Base-by-base conservation (phyloP, 2,797 vertebrate genomes). In the Lepilemur ruficaudatus region DNA sequence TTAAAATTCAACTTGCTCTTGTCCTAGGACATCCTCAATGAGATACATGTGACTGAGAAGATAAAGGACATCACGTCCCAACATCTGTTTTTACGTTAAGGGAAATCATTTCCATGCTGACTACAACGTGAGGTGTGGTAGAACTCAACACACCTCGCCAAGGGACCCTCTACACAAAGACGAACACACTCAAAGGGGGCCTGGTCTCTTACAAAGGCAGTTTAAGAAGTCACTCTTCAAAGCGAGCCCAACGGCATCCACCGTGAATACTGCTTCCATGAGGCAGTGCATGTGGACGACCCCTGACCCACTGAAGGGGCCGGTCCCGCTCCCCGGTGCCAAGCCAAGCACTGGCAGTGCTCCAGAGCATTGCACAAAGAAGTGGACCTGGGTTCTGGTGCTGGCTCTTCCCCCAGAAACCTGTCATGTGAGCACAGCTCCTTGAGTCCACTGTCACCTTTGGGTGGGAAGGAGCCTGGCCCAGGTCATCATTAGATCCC, bases 111-210 rank as follows among this genome's bases (percentile, higher is more conserved):
- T 67, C 41, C 78, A n/a, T 5, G 15, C 5, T 8, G 76, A 69
- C 52, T 43, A 67, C 72, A 41, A 38, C 7, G 14, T 6, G 55
- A 59, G 30, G 67, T 8, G 18, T 22, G 67, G 25, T 38, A 30
- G 13, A 12, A 52, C 0, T 82, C 9, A 0, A 38, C 22, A 4
- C 3, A 7, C 38, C 50, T 46, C 2, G 35, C 17, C 38, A 12
- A 10, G 32, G 6, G 11, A 25, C 28, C 30, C 25, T 75, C 94
- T 65, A 38, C 0, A 12, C 2, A 17, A 22, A 91, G 55, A 18
- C 0, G 5, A 28, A 65, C 2, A 2, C 1, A 35, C 28, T 32
- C 46, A 32, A 32, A 88, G 57, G 4, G 20, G 20, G 46, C 73
- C 32, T 41, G 32, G 15, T 6, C 41, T 59, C 55, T 11, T 43